Percentiles rank a stretch among this genome's conserved stretches.
Conservation (phyloP, 2,888 invertebrate genomes). For the Catocala nupta region DNA sequence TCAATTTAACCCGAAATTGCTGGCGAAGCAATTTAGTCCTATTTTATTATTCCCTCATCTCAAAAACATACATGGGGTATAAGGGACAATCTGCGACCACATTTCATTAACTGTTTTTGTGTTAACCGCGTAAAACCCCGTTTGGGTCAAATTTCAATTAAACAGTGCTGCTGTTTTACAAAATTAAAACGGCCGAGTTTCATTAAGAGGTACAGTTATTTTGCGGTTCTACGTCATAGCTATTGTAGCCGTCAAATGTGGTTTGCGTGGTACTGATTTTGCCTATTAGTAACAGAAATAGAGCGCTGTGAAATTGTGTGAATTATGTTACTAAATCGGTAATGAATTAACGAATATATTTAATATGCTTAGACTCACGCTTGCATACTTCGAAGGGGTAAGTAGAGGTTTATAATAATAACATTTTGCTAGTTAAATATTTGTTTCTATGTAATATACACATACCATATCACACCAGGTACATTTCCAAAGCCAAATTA, state of each 20-base stretch:
- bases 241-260: conserved; percentile 1
- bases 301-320: no score
- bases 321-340: no score
- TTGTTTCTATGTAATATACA: no score
- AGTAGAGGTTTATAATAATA: no score
- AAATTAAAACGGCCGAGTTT: conserved; percentile 16
- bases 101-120: conserved; percentile 34
- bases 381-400: no score
- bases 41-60: conserved; percentile 29
- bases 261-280: background rate
- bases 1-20: conserved; percentile 14
- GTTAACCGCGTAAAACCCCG: conserved; percentile 13
- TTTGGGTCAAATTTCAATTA: conserved; percentile 22
- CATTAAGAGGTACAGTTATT: conserved; percentile 12
- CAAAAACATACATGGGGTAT: conserved; percentile 31
- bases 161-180: conserved; percentile 17
- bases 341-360: no score
- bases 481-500: no score
- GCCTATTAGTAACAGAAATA: background rate
- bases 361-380: no score
- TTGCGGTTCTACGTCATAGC: background rate
- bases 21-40: conserved; percentile 32
- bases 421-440: no score
- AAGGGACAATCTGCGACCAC: conserved; percentile 18
- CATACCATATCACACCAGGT: no score